A percentile compares a stretch with the other conserved stretches of the same genome.
Conservation (phyloP, 2,888 invertebrate species). For the Amorpha juglandis region DNA sequence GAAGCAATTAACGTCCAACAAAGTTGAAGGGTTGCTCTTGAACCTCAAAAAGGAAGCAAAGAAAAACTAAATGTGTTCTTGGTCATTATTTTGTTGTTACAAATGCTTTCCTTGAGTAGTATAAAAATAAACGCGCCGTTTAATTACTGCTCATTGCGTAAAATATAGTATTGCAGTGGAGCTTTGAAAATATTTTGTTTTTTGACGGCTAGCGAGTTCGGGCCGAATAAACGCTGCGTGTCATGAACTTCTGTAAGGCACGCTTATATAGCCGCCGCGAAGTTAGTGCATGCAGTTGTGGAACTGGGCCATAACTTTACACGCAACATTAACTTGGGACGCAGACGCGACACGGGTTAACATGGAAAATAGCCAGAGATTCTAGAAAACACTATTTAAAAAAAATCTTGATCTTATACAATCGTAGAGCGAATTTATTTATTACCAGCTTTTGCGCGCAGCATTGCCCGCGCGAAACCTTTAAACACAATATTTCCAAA, state of each 20-base stretch:
- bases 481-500: too few relatives aligned
- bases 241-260: slow-evolving; percentile 66
- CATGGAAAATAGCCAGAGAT: slow-evolving; percentile 36
- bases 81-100: slow-evolving; percentile 55
- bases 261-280: slow-evolving; percentile 52
- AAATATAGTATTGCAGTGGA: slow-evolving; percentile 19
- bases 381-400: slow-evolving; percentile 14
- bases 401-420: neutral
- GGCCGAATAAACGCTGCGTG: slow-evolving; percentile 63
- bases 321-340: slow-evolving; percentile 79
- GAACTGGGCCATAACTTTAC: slow-evolving; percentile 75
- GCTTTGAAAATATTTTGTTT: slow-evolving; percentile 11
- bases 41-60: slow-evolving; percentile 64
- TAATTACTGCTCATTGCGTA: slow-evolving; percentile 36
- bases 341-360: slow-evolving; percentile 63
- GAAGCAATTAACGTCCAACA: slow-evolving; percentile 75
- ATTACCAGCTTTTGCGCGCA: too few relatives aligned
- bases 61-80: slow-evolving; percentile 61
- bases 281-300: slow-evolving; percentile 71
- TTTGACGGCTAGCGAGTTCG: slow-evolving; percentile 16
- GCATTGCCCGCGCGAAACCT: too few relatives aligned
- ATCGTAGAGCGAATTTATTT: neutral
- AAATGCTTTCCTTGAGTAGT: slow-evolving; percentile 44
- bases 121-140: slow-evolving; percentile 40
- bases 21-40: slow-evolving; percentile 73